Percentiles rank a stretch among this genome's conserved stretches.
Evolutionary conservation across 2,888 invertebrate species (phyloP).

Genomic region (Apodemia mormo): DNA sequence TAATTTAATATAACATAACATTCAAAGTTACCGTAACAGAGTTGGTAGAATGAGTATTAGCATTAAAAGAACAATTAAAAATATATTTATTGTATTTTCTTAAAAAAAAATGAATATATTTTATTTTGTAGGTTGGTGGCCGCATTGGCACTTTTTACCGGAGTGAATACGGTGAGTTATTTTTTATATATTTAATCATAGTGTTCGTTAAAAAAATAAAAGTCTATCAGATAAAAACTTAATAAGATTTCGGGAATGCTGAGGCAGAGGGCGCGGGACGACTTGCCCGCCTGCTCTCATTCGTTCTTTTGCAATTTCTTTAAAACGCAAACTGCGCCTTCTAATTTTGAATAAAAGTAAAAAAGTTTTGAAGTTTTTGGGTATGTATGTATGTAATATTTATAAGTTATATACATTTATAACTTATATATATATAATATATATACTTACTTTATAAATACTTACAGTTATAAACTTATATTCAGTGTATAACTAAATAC

Average conservation of each 20-base stretch:
- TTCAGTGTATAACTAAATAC: too few relatives aligned
- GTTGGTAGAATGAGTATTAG: background rate
- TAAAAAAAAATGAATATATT: background rate
- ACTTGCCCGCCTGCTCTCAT: conserved; percentile 61
- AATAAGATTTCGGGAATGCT: conserved; percentile 55
- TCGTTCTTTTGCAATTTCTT: conserved; percentile 73
- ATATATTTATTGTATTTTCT: background rate
- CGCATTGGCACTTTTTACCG: conserved; percentile 60
- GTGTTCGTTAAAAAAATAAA: conserved; percentile 41
- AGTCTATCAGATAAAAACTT: conserved; percentile 45
- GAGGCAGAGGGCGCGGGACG: conserved; percentile 44
- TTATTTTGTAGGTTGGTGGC: conserved; percentile 64
- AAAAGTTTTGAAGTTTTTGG: too few relatives aligned
- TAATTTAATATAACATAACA: conserved; percentile 2
- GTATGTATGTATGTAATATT: too few relatives aligned
- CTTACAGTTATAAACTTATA: too few relatives aligned
- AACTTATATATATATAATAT: too few relatives aligned
- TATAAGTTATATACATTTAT: too few relatives aligned
- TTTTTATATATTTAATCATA: conserved; percentile 22
- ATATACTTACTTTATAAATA: too few relatives aligned
- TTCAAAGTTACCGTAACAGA: background rate
- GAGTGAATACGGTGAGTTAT: conserved; percentile 65
- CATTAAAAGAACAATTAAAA: background rate
- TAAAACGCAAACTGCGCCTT: conserved; percentile 49
- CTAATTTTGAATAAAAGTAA: conserved; percentile 12